Conservation (phyloP, 2,888 invertebrate species). For the Macaria liturata region DNA sequence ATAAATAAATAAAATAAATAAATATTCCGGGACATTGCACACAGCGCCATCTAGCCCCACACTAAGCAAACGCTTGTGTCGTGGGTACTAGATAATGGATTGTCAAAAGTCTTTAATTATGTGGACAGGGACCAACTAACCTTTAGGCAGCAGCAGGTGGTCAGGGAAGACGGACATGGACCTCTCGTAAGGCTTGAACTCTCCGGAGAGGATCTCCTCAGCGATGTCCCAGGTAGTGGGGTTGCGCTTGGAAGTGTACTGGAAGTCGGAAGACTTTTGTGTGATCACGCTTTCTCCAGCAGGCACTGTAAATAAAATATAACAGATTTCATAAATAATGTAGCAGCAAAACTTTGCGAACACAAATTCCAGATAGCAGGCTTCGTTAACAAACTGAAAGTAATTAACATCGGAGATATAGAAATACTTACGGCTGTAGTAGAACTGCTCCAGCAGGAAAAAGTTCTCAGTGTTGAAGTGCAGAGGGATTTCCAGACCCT, state of each 20-base stretch:
- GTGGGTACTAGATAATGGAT: too few species aligned
- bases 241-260: neutral
- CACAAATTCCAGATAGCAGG: too few species aligned
- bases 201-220: neutral
- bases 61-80: too few species aligned
- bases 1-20: too few species aligned
- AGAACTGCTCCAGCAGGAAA: slow-evolving; percentile 83
- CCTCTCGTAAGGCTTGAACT: neutral
- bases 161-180: neutral
- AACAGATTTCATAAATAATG: too few species aligned
- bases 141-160: neutral
- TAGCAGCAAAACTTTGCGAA: too few species aligned
- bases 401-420: neutral
- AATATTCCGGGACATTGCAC: too few species aligned
- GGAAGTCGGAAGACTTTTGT: neutral
- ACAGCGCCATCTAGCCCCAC: too few species aligned
- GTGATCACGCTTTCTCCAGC: slow-evolving; percentile 21
- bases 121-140: neutral
- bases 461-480: slow-evolving; percentile 81
- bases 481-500: slow-evolving; percentile 77
- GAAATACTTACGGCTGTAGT: slow-evolving; percentile 48
- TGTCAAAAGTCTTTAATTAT: neutral
- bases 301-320: slow-evolving; percentile 15
- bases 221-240: neutral
- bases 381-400: neutral